Base-by-base conservation (phyloP, 2,888 invertebrate species). In the Zaprionus obscuricornis region DNA sequence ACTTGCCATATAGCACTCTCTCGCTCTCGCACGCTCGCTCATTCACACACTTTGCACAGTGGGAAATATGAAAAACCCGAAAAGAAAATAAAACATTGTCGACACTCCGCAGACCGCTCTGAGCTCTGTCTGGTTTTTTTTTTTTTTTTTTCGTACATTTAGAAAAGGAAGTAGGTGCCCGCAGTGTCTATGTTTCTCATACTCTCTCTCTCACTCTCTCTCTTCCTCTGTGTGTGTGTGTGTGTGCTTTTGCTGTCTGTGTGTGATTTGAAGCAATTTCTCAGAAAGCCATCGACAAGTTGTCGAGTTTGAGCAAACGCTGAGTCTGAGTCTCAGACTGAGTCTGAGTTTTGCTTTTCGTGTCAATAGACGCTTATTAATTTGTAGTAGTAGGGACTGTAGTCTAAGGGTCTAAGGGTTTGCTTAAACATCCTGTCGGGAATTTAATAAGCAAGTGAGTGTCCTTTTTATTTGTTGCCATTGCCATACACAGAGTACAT, bases 91-190 rank as follows among this genome's bases (percentile, higher is more conserved):
- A 33, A 31, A 2, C 8, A 18, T 17, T 13, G 10, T 24, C 29
- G 14, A n/a, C 17, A 14, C 2, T 33, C 73, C 52, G 47, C 59
- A 14, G 16, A 4, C 43, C 71, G 42, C 74, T 24, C 57, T 42
- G 16, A 11, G 60, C 29, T 31, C 84, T 66, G 81, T 85, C 83
- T 81, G 79, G 71, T 52, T 33, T 11, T 54, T 18, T 33, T 40
- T 57, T 57, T 55, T 50, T 62, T 39, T 65, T 11, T 54, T 18
- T 33, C 40, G 60, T 57, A 52, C 47, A 59, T 39, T 65, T 43
- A 59, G 52, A 77, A 78, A 77, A 85, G 79, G 79, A 79, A 84
- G 78, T 85, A 79, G 73, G 81, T 74, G 76, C 71, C 64, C 56
- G 52, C 56, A 42, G 37, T 13, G 50, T 20, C 26, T 22, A 22